These are phyloP conservation scores for Corydoras maculifer DNA, from an alignment of 2,113 vertebrate genomes.

Conservation along the genomic window DNA sequence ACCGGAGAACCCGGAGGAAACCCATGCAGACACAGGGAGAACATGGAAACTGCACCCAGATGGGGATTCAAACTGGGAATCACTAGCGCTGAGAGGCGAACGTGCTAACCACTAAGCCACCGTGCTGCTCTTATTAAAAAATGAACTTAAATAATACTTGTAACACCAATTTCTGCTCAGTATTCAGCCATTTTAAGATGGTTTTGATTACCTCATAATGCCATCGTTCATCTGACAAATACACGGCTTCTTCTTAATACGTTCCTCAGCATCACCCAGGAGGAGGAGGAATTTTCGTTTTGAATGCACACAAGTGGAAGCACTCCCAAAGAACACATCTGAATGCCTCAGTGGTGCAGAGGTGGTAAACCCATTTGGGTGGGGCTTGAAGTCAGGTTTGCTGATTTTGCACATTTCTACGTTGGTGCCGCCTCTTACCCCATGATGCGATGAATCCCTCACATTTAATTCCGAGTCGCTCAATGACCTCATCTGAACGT, in stretches of 20 bases:
- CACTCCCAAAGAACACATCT: constrained; percentile 12
- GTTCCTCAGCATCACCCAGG: constrained; percentile 40
- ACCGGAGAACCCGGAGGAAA: too few relatives aligned
- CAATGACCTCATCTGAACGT: constrained; percentile 54
- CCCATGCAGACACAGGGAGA: too few relatives aligned
- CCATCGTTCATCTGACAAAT: too few relatives aligned
- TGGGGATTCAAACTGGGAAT: too few relatives aligned
- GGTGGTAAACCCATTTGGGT: constrained; percentile 10
- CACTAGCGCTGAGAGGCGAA: too few relatives aligned
- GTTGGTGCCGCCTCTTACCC: neutral
- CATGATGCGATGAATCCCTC: constrained; percentile 23
- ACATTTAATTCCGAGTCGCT: constrained; percentile 44
- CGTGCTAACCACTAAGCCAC: too few relatives aligned
- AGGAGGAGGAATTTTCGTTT: constrained; percentile 58
- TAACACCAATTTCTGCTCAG: too few relatives aligned
- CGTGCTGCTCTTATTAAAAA: too few relatives aligned
- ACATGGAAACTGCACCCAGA: too few relatives aligned
- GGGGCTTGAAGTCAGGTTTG: constrained; percentile 12
- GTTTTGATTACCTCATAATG: too few relatives aligned
- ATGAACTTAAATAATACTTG: too few relatives aligned
- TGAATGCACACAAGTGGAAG: constrained; percentile 27
- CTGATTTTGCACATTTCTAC: constrained; percentile 26
- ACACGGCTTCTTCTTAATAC: neutral
- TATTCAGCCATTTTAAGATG: too few relatives aligned
- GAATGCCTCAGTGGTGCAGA: constrained; percentile 1